Evolutionary conservation across 2,888 invertebrate species (phyloP), one percentile per base, ranked within the genome.

Genomic region (Phyllotreta cruciferae): DNA sequence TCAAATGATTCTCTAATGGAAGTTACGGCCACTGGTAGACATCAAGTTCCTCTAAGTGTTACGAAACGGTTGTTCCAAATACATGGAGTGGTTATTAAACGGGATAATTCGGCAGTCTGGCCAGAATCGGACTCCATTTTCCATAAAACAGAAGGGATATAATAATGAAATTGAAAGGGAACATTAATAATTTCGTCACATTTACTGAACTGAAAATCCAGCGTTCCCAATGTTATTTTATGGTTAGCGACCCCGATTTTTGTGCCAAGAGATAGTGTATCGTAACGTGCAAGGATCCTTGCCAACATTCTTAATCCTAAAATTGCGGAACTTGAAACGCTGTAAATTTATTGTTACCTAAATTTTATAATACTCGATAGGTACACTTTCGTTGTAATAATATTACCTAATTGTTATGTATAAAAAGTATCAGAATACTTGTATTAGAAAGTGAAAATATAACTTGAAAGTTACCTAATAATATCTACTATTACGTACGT

Each of bases 1-100:
- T 49, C 50, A 52, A 52, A 61, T 55, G 56, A 14, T 44, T 56
- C 35, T 45, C 35, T 56, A 45, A 56, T 13, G 56, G 36, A 14
- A 13, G 44, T 13, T 8, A 13, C 5, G 36, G 38, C 13, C 45
- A 45, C 38, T 45, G 14, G 36, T 3, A 45, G n/a, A 56, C 56
- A 41, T 14, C 8, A 49, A 35, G 49, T 24, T 49, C 10, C 8
- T 8, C 2, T 41, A 50, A 50, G 36, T 50, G 35, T 50, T 36
- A 6, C 36, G 7, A 50, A 50, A 36, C 8, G 50, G n/a, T 7
- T 47, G 47, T 47, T 47, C n/a, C 34, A 47, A 34, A 47, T 47
- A 13, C 47, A 24, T 6, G 9, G 45, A 9, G 44, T 44, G 10
- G 44, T 14, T 47, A 47, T 47, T 14, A 47, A 47, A 44, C 44